A percentile compares a stretch with the other conserved stretches of the same genome.
phyloP scores from a whole-genome alignment of 2,113 vertebrate species.

The Pogonocichla stellata region DNA sequence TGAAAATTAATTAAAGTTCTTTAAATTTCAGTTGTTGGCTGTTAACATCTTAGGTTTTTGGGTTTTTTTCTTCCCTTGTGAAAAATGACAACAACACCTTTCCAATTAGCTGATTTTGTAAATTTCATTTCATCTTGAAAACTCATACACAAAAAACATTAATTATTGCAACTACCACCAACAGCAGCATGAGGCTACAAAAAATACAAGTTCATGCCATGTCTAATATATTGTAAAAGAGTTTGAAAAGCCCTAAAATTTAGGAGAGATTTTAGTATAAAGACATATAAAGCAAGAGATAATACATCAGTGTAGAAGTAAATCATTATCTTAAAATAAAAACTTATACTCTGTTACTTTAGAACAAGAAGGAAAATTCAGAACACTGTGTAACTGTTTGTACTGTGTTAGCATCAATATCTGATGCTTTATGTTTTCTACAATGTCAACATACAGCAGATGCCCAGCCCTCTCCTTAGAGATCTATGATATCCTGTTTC shows the following conservation, averaged over 20 bases:
- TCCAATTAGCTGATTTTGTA: not conserved
- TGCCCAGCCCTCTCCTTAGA: conserved; percentile 7
- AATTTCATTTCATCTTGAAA: not conserved
- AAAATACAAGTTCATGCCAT: not conserved
- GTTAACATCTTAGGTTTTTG: not conserved
- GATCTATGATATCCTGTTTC: not conserved
- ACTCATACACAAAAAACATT: not conserved
- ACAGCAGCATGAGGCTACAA: not conserved
- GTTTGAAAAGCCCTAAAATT: not conserved
- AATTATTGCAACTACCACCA: not conserved
- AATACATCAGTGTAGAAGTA: not conserved
- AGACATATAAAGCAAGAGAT: not conserved
- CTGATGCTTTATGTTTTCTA: conserved; percentile 11
- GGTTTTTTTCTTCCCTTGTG: not conserved
- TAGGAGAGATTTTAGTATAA: not conserved
- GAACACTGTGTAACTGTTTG: not conserved
- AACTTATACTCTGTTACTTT: not conserved
- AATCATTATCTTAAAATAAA: not conserved
- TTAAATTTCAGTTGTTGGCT: not conserved
- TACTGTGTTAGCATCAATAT: not conserved
- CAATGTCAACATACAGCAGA: conserved; percentile 29
- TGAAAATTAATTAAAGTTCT: not conserved
- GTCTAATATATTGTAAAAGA: not conserved
- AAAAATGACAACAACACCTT: not conserved
- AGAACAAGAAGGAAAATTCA: not conserved